Percentiles rank a stretch among this genome's conserved stretches.
phyloP scores from a whole-genome alignment of 2,888 invertebrate species.

The Imbricaverruca yamaguchii region DNA sequence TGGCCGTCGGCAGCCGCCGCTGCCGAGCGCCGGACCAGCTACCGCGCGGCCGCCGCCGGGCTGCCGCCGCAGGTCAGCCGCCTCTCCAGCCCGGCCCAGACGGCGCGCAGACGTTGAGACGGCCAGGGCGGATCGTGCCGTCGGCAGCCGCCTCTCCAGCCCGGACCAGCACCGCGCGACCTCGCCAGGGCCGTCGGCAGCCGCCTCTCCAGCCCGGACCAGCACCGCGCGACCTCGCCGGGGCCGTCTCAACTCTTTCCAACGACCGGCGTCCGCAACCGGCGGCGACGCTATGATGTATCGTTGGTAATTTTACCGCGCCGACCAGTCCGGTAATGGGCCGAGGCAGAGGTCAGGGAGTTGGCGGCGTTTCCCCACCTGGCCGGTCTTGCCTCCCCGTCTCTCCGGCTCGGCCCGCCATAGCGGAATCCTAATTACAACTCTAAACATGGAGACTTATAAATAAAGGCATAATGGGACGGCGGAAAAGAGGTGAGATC shows the following conservation, averaged over 20 bases:
- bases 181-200: background rate
- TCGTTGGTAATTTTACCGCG: constrained; percentile 13
- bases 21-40: too few species aligned
- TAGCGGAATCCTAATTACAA: constrained; percentile 3
- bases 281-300: constrained; percentile 3
- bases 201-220: too few species aligned
- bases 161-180: background rate
- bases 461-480: constrained; percentile 6
- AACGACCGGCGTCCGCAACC: background rate
- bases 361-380: background rate
- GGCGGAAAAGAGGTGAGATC: constrained; percentile 13
- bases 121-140: background rate
- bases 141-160: background rate
- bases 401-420: background rate
- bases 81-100: background rate
- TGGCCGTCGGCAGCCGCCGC: too few species aligned
- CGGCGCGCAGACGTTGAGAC: background rate
- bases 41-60: background rate
- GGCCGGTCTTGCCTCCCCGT: background rate
- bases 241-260: constrained; percentile 9
- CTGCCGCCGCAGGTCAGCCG: background rate
- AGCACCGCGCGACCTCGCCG: background rate
- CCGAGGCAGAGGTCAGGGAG: background rate
- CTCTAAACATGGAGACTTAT: constrained; percentile 17
- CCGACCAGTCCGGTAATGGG: background rate